phyloP scores from a whole-genome alignment of 1,140 invertebrate species.

The Aphelinus atriplicis region DNA sequence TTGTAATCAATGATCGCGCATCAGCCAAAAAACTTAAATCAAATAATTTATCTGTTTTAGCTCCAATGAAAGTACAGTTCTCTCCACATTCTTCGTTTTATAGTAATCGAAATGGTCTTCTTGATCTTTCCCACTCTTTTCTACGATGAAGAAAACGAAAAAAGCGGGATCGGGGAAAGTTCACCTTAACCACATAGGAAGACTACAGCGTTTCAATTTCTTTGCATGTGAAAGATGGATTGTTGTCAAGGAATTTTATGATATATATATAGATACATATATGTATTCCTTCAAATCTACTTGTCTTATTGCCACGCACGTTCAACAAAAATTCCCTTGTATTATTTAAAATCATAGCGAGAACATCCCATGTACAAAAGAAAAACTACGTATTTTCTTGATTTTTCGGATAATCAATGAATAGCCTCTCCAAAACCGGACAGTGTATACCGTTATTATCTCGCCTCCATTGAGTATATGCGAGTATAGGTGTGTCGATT shows the following conservation, averaged over 20 bases:
- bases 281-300: too few species aligned
- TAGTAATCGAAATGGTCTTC: constrained; percentile 3
- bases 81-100: neutral
- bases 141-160: constrained; percentile 15
- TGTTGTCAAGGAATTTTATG: too few species aligned
- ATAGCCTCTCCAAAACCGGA: constrained; percentile 7
- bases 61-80: constrained; percentile 3
- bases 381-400: constrained; percentile 24
- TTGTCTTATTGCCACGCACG: constrained; percentile 1
- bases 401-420: constrained; percentile 21
- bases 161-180: neutral
- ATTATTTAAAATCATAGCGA: constrained; percentile 14
- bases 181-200: constrained; percentile 12
- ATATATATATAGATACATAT: too few species aligned
- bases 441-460: constrained; percentile 6
- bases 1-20: constrained; percentile 18
- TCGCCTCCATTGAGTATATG: constrained; percentile 15
- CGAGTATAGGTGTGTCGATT: constrained; percentile 6
- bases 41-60: constrained; percentile 11
- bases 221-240: too few species aligned
- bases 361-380: constrained; percentile 20
- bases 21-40: constrained; percentile 9
- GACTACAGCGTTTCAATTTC: constrained; percentile 19
- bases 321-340: constrained; percentile 7
- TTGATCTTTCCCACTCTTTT: constrained; percentile 2